Evolutionary conservation across 2,113 vertebrate species (phyloP).

Genomic region (Charina bottae): DNA sequence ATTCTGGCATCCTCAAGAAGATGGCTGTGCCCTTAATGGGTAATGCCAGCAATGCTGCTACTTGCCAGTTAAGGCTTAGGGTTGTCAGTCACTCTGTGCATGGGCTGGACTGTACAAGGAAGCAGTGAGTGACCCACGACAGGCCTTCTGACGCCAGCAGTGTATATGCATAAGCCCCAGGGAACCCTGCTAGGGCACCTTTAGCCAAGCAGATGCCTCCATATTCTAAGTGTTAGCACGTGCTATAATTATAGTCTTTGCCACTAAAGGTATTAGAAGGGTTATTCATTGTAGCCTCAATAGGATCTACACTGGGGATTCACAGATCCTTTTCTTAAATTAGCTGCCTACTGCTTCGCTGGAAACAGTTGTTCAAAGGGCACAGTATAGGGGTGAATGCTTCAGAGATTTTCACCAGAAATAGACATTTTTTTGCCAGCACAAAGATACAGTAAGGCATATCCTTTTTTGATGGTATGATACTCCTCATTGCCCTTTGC

Average conservation of each 20-base stretch:
- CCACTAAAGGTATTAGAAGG: neutral
- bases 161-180: neutral
- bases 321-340: neutral
- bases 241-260: neutral
- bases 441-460: neutral
- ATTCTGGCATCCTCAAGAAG: neutral
- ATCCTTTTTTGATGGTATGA: neutral
- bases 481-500: neutral
- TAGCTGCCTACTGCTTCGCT: neutral
- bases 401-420: neutral
- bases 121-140: neutral
- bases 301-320: neutral
- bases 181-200: neutral
- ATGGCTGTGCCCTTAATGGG: neutral
- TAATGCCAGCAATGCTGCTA: neutral
- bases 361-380: neutral
- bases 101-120: neutral
- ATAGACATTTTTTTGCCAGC: neutral
- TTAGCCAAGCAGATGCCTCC: neutral
- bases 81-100: neutral
- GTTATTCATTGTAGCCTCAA: neutral
- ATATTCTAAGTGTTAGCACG: neutral
- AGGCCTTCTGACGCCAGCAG: neutral
- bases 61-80: neutral
- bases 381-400: neutral